A percentile compares a stretch with the other conserved stretches of the same genome.
phyloP scores from a whole-genome alignment of 2,113 vertebrate genomes.

The Tragelaphus scriptus region DNA sequence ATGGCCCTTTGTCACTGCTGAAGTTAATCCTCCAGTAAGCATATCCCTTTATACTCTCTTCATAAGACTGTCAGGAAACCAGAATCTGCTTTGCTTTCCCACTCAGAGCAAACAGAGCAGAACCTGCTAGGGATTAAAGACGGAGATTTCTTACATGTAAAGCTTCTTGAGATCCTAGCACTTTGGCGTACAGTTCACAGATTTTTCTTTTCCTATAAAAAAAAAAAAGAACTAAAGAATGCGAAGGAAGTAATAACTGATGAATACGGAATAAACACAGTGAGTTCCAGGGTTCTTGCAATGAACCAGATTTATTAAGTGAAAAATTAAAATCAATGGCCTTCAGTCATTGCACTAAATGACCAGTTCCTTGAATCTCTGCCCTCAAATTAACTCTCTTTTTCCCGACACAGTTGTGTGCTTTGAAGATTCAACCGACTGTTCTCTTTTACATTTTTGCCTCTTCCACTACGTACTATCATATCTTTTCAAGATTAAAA shows the following conservation, averaged over 20 bases:
- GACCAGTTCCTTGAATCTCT: neutral
- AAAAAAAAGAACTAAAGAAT: conserved; percentile 46
- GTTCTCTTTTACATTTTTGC: neutral
- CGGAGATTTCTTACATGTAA: conserved; percentile 87
- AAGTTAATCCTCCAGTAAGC: conserved; percentile 40
- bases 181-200: conserved; percentile 93
- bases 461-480: neutral
- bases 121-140: conserved; percentile 3
- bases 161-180: conserved; percentile 89
- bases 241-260: neutral
- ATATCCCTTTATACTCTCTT: conserved; percentile 10
- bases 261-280: neutral
- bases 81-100: conserved; percentile 27
- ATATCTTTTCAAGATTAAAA: neutral
- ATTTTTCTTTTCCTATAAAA: conserved; percentile 88
- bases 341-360: neutral
- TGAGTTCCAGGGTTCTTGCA: neutral
- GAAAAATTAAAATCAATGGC: conserved; percentile 25
- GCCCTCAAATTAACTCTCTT: neutral
- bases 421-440: neutral
- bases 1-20: neutral
- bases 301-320: neutral
- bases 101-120: conserved; percentile 42
- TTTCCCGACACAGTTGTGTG: neutral
- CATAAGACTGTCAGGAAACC: conserved; percentile 20